phyloP scores from a whole-genome alignment of 1,140 invertebrate genomes.

The Drosophila pseudoananassae region DNA sequence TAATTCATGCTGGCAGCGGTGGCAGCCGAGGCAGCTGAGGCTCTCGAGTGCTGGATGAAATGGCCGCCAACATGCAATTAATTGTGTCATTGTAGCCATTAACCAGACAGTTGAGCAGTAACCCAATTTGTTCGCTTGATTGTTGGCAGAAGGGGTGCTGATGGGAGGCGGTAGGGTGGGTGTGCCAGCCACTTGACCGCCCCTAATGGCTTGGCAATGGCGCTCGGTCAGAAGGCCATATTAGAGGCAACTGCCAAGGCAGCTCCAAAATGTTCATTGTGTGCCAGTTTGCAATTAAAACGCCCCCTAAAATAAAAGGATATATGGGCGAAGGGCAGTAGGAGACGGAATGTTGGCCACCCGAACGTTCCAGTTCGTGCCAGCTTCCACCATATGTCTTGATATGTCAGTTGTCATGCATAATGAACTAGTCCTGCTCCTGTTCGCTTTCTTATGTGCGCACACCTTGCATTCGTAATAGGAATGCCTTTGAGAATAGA shows the following conservation, averaged over 20 bases:
- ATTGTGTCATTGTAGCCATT: conserved; percentile 81
- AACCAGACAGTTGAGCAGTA: conserved; percentile 81
- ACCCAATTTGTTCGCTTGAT: conserved; percentile 78
- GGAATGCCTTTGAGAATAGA: conserved; percentile 37
- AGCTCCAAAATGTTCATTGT: conserved; percentile 42
- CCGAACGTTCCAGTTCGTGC: conserved; percentile 37
- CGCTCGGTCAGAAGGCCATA: conserved; percentile 29
- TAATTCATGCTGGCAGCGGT: conserved; percentile 59
- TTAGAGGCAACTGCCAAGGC: conserved; percentile 32
- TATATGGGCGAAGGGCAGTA: conserved; percentile 7
- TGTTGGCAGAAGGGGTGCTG: conserved; percentile 32
- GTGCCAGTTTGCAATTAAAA: conserved; percentile 76
- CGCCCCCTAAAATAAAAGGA: conserved; percentile 52
- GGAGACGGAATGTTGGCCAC: not conserved
- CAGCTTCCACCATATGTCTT: conserved; percentile 60
- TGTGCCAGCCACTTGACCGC: conserved; percentile 47
- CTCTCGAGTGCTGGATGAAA: conserved; percentile 28
- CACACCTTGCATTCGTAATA: conserved; percentile 60
- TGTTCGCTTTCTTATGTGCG: conserved; percentile 12
- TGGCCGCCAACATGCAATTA: conserved; percentile 76
- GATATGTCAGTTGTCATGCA: conserved; percentile 75
- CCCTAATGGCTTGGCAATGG: conserved; percentile 58
- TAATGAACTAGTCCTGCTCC: conserved; percentile 49
- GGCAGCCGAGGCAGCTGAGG: conserved; percentile 4
- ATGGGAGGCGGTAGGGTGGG: not conserved